A percentile compares a stretch with the other conserved stretches of the same genome.
Conservation (phyloP, 2,888 invertebrate genomes). For the Drosophila limbata region DNA sequence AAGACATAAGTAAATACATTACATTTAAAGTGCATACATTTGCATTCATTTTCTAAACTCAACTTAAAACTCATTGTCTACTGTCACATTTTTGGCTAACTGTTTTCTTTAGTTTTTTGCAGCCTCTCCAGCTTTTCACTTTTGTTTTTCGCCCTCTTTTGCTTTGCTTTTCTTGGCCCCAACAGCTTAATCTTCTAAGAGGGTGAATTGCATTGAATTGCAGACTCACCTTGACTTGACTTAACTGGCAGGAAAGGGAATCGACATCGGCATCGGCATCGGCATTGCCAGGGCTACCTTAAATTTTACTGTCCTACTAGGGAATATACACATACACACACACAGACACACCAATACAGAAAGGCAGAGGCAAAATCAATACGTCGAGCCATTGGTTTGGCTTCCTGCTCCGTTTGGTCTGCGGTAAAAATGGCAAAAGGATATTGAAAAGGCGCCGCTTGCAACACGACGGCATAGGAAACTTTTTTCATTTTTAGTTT, state of each 20-base stretch:
- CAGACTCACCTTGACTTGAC: constrained; percentile 57
- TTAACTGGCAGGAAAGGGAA: constrained; percentile 31
- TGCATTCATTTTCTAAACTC: background rate
- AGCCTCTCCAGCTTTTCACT: background rate
- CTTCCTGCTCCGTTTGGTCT: constrained; percentile 43
- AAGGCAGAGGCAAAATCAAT: constrained; percentile 61
- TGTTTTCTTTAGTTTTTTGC: background rate
- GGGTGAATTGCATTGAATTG: constrained; percentile 34
- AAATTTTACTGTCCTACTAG: constrained; percentile 46
- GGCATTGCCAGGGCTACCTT: constrained; percentile 46
- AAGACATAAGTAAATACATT: background rate
- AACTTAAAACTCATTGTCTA: background rate
- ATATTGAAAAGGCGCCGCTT: constrained; percentile 78
- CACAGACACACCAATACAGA: constrained; percentile 2
- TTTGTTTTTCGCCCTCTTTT: background rate
- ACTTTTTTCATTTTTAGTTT: constrained; percentile 81
- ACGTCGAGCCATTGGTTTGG: constrained; percentile 57
- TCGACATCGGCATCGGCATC: constrained; percentile 26
- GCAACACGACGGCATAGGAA: constrained; percentile 67
- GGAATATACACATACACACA: constrained; percentile 10
- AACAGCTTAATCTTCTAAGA: constrained; percentile 36
- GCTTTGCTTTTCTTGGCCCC: constrained; percentile 1
- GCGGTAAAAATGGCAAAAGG: constrained; percentile 48
- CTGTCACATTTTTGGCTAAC: constrained; percentile 3
- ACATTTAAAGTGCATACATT: background rate